These are phyloP conservation scores for Thera obeliscata DNA, from an alignment of 2,888 invertebrate species.

Conservation along the genomic window DNA sequence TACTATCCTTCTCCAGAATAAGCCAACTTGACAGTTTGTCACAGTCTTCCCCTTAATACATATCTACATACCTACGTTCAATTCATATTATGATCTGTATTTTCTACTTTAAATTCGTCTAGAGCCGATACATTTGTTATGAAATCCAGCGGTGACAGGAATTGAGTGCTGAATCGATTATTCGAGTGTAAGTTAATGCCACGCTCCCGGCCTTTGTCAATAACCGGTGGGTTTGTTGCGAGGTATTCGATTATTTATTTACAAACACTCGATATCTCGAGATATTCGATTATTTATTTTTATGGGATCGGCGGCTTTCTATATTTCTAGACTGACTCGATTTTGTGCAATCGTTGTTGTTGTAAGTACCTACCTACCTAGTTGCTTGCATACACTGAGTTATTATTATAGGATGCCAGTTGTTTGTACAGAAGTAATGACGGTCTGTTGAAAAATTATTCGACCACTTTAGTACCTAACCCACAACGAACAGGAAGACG, in stretches of 20 bases:
- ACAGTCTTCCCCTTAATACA: too few species aligned
- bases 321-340: constrained; percentile 6
- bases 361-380: too few species aligned
- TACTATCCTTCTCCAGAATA: too few species aligned
- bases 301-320: constrained; percentile 14
- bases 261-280: constrained; percentile 4
- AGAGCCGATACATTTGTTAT: constrained; percentile 66
- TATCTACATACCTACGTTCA: too few species aligned
- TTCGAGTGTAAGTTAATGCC: constrained; percentile 64
- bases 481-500: too few species aligned
- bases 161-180: constrained; percentile 72
- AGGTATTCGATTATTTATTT: constrained; percentile 44
- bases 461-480: too few species aligned
- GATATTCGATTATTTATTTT: constrained; percentile 10
- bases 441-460: too few species aligned
- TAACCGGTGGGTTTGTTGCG: constrained; percentile 48
- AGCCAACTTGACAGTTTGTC: too few species aligned
- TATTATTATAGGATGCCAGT: too few species aligned
- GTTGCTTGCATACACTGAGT: too few species aligned
- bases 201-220: constrained; percentile 62
- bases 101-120: constrained; percentile 20
- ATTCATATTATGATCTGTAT: too few species aligned
- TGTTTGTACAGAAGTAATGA: too few species aligned
- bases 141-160: constrained; percentile 63
- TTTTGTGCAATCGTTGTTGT: neutral